These are phyloP conservation scores for Leptopilina drosophilae DNA, from an alignment of 2,888 invertebrate species.

Conservation along the genomic window DNA sequence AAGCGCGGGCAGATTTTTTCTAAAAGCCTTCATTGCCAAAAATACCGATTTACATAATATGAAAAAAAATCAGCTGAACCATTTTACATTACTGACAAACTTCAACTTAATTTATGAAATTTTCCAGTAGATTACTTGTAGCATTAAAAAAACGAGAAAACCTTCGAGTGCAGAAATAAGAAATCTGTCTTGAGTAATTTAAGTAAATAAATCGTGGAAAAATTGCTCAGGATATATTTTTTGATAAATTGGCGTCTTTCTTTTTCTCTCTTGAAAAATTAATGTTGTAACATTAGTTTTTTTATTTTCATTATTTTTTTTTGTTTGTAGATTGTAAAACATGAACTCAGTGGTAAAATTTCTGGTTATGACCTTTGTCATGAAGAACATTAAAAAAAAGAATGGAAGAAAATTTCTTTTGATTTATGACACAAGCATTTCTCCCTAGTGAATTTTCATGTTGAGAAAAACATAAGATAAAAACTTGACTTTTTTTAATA, in stretches of 20 bases:
- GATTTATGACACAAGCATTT: too few species aligned
- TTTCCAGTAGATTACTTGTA: neutral
- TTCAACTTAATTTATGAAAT: constrained; percentile 6
- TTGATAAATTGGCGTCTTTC: neutral
- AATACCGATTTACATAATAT: neutral
- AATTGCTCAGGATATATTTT: neutral
- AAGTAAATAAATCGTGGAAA: neutral
- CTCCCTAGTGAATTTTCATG: too few species aligned
- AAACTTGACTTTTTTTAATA: too few species aligned
- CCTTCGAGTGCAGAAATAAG: neutral
- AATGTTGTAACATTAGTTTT: neutral
- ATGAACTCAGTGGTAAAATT: neutral
- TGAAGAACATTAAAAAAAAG: too few species aligned
- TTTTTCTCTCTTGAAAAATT: neutral
- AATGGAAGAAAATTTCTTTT: too few species aligned
- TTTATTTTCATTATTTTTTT: too few species aligned
- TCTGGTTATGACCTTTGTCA: too few species aligned
- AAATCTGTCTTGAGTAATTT: constrained; percentile 1
- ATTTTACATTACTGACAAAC: neutral
- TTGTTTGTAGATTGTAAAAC: neutral
- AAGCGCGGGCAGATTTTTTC: too few species aligned
- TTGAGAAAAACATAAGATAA: too few species aligned
- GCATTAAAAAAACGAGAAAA: neutral
- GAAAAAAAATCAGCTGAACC: neutral
- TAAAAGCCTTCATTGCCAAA: neutral